Base-by-base conservation (phyloP, 2,888 invertebrate genomes). In the Epinotia nisella region DNA sequence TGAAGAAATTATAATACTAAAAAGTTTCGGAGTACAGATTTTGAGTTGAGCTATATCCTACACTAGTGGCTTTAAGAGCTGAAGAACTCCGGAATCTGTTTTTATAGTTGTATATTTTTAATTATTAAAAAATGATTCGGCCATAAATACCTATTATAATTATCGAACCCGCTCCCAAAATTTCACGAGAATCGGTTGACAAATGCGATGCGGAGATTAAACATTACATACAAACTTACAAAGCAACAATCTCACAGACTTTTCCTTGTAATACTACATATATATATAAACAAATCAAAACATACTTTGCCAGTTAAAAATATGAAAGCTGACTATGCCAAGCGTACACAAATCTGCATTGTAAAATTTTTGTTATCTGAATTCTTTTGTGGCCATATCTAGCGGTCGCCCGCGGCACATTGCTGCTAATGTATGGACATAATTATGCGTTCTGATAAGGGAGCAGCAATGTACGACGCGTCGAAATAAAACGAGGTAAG, bases 391-490 rank as follows among this genome's bases (percentile, higher is more conserved):
- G 60, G 61, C 67, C 45, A 61, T 72, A 72, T 67, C 72, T 59
- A 58, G 65, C 53, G 69, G 60, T 53, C 72, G 72, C 72, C 21
- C 4, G 67, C 66, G 72, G 72, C 72, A 49, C 72, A 72, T 72
- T 61, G 72, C 72, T 66, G 72, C 61, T 72, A 72, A 72, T 62
- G 67, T 72, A 72, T 67, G 72, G 67, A 61, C 61, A 61, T 35
- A 67, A 67, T 72, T 72, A 72, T 61, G 72, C 61, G 67, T 49
- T 35, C 51, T 49, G 72, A 72, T 72, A 67, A 56, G 45, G 53
- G 39, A n/a, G 35, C 67, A 45, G 72, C 61, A 72, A 45, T 72
- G 72, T 72, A 72, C 53, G 55, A 55, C 61, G 56, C 56, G 67
- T 55, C 13, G 55, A 55, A 61, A 71, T 59, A 66, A 55, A 49